Conservation (phyloP, 2,888 invertebrate genomes). For the Eulithis testata region DNA sequence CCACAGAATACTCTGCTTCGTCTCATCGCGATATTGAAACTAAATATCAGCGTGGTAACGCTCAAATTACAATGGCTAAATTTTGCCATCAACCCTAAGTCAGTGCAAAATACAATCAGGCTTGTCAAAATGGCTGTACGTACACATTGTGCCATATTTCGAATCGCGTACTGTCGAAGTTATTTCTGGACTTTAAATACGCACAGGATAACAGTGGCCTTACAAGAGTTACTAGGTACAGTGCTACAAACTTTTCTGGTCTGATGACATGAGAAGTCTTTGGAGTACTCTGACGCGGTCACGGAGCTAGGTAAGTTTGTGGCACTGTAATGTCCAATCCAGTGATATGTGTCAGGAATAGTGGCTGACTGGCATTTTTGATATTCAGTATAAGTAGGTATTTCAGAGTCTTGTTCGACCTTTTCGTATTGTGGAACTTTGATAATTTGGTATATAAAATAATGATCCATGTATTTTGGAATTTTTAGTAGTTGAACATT, state of each 20-base stretch:
- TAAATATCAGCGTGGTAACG: constrained; percentile 1
- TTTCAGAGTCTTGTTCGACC: constrained; percentile 14
- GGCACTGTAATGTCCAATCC: constrained; percentile 38
- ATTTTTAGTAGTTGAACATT: not conserved
- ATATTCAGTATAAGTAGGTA: constrained; percentile 6
- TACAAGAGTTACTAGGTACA: constrained; percentile 4
- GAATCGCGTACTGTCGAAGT: not conserved
- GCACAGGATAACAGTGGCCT: constrained; percentile 35
- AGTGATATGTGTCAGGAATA: constrained; percentile 29
- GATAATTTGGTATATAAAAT: constrained; percentile 3
- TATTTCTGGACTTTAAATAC: not conserved
- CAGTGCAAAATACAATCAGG: not conserved
- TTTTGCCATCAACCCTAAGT: not conserved
- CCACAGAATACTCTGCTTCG: not conserved
- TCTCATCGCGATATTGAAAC: constrained; percentile 7
- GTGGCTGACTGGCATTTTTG: constrained; percentile 37
- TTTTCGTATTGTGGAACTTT: constrained; percentile 13
- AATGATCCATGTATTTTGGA: not conserved
- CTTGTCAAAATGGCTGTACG: constrained; percentile 29
- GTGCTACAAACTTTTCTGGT: no score
- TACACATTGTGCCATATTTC: constrained; percentile 52
- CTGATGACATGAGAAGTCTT: no score
- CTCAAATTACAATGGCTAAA: constrained; percentile 7
- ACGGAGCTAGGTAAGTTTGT: no score
- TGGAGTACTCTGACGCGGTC: no score